Evolutionary conservation across 2,888 invertebrate species (phyloP).

Genomic region (Cerceris rybyensis): DNA sequence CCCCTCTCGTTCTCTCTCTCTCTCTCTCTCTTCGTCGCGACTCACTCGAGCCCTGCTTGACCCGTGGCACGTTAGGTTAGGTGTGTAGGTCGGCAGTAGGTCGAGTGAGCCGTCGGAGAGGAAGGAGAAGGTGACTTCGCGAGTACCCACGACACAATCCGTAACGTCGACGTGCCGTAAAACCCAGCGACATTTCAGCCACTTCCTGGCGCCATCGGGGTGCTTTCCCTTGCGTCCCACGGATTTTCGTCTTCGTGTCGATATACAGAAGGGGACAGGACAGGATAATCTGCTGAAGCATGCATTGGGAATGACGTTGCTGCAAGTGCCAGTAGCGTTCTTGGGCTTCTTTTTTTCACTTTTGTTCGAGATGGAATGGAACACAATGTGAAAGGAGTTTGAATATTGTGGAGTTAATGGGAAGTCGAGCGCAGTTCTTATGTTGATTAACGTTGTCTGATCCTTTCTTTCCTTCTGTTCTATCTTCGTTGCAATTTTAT

Average conservation of each 20-base stretch:
- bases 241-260: background rate
- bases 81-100: constrained; percentile 60
- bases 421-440: too few species aligned
- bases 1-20: constrained; percentile 31
- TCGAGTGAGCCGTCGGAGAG: constrained; percentile 54
- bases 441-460: too few species aligned
- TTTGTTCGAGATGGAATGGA: background rate
- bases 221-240: background rate
- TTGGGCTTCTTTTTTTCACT: background rate
- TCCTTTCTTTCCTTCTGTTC: too few species aligned
- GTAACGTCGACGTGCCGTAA: constrained; percentile 46
- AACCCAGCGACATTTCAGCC: constrained; percentile 43
- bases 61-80: constrained; percentile 61
- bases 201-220: constrained; percentile 39
- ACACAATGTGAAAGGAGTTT: background rate
- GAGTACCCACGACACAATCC: constrained; percentile 51
- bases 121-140: constrained; percentile 49
- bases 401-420: too few species aligned
- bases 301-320: background rate
- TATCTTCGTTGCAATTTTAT: too few species aligned
- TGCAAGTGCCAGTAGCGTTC: background rate
- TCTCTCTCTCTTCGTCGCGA: constrained; percentile 20
- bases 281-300: background rate
- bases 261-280: background rate
- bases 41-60: constrained; percentile 58